Evolutionary conservation across 2,888 invertebrate species (phyloP).

Genomic region (Heliconius sara): DNA sequence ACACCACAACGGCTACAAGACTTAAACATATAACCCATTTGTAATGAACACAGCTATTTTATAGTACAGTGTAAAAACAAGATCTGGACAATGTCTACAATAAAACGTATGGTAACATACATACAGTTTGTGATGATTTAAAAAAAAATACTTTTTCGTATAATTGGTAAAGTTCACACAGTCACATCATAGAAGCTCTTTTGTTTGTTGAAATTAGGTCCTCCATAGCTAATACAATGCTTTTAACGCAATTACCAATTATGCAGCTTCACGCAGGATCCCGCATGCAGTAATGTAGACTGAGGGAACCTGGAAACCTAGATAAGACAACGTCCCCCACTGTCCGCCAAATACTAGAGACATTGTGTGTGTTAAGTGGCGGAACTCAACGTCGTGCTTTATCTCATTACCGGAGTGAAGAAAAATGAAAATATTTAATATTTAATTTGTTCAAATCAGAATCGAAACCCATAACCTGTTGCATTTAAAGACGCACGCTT

Average conservation of each 20-base stretch:
- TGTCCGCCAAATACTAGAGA: too few relatives aligned
- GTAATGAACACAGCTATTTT: slow-evolving; percentile 5
- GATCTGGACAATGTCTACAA: slow-evolving; percentile 31
- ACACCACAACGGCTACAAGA: not conserved
- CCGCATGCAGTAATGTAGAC: too few relatives aligned
- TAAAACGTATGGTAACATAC: slow-evolving; percentile 12
- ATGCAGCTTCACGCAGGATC: too few relatives aligned
- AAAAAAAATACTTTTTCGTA: not conserved
- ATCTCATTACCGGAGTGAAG: too few relatives aligned
- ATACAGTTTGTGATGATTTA: not conserved
- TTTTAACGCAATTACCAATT: not conserved
- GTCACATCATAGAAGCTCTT: not conserved
- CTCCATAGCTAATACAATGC: not conserved
- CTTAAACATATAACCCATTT: slow-evolving; percentile 4
- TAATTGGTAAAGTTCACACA: slow-evolving; percentile 11
- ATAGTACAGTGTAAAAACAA: slow-evolving; percentile 11
- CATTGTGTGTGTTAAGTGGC: too few relatives aligned
- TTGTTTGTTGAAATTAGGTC: not conserved
- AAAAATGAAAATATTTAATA: too few relatives aligned
- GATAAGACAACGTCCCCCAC: too few relatives aligned
- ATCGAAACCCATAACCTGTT: too few relatives aligned
- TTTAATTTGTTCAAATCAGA: too few relatives aligned
- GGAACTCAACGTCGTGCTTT: too few relatives aligned
- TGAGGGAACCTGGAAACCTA: too few relatives aligned
- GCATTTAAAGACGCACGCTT: too few relatives aligned